A percentile compares a stretch with the other conserved stretches of the same genome.
These are phyloP conservation scores for Psephotus haematonotus DNA, from an alignment of 2,113 vertebrate genomes.

Conservation along the genomic window DNA sequence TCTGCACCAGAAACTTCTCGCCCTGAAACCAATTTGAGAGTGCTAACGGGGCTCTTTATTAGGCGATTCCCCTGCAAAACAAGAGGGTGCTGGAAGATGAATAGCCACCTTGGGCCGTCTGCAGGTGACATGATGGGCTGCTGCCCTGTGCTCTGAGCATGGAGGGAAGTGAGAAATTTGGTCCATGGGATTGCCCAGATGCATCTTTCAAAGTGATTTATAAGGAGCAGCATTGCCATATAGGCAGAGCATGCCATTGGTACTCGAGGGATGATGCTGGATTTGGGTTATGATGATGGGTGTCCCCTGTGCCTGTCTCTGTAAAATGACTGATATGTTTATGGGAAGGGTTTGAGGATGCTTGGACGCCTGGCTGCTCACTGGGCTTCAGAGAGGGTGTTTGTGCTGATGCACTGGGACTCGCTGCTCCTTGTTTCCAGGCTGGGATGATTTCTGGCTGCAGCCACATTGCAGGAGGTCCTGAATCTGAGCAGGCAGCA, in stretches of 20 bases:
- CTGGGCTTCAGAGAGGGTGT: background rate
- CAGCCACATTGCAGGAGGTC: background rate
- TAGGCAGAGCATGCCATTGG: fast-evolving
- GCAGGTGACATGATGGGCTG: background rate
- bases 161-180: background rate
- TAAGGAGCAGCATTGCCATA: background rate
- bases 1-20: background rate
- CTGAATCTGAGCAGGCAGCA: background rate
- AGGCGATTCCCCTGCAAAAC: background rate
- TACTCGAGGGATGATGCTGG: background rate
- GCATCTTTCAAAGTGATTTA: background rate
- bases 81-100: background rate
- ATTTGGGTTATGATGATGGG: background rate
- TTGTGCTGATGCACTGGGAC: background rate
- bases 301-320: background rate
- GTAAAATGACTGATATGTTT: fast-evolving
- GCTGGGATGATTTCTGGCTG: background rate
- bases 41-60: background rate
- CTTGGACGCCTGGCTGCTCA: background rate
- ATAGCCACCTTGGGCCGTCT: background rate
- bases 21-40: slow-evolving; percentile 1
- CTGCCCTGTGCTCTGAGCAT: background rate
- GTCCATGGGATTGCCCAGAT: background rate
- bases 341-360: background rate
- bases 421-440: background rate